Percentiles rank a stretch among this genome's conserved stretches.
Conservation (phyloP, 2,113 vertebrate species). For the Paedocypris sp. region DNA sequence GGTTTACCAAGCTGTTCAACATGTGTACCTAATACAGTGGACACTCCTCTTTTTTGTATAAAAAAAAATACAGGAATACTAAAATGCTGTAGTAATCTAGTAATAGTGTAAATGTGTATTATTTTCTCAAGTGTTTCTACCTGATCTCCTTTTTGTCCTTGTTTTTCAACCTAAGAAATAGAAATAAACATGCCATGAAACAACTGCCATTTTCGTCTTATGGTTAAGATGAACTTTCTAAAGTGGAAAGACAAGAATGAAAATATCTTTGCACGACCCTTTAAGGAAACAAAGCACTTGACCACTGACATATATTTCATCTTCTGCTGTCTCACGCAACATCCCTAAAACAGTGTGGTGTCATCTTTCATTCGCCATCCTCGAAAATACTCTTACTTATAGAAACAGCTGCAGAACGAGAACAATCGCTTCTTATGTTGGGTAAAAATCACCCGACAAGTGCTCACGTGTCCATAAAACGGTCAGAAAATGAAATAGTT, state of each 20-base stretch:
- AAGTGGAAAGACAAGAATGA: not conserved
- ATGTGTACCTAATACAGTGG: too few relatives aligned
- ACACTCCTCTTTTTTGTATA: too few relatives aligned
- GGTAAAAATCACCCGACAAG: conserved; percentile 13
- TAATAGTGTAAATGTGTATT: too few relatives aligned
- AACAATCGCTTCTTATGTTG: conserved; percentile 19
- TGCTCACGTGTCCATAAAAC: conserved; percentile 12
- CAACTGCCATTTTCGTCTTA: not conserved
- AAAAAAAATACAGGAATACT: too few relatives aligned
- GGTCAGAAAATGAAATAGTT: not conserved
- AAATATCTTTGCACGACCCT: not conserved
- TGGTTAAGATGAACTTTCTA: not conserved
- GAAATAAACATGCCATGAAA: not conserved
- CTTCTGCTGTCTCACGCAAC: too few relatives aligned
- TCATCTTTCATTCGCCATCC: conserved; percentile 43
- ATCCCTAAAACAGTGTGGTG: conserved; percentile 40
- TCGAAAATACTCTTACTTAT: conserved; percentile 46
- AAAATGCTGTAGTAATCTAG: too few relatives aligned
- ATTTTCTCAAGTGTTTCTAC: conserved; percentile 44
- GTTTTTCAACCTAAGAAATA: conserved; percentile 40
- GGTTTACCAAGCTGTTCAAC: too few relatives aligned
- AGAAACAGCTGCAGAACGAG: conserved; percentile 48
- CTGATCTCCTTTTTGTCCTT: conserved; percentile 52
- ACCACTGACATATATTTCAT: not conserved
- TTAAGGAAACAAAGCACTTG: not conserved